Percentiles rank a stretch among this genome's conserved stretches.
Evolutionary conservation across 2,888 invertebrate genomes (phyloP).

Genomic region (Leptinotarsa tumamoca): DNA sequence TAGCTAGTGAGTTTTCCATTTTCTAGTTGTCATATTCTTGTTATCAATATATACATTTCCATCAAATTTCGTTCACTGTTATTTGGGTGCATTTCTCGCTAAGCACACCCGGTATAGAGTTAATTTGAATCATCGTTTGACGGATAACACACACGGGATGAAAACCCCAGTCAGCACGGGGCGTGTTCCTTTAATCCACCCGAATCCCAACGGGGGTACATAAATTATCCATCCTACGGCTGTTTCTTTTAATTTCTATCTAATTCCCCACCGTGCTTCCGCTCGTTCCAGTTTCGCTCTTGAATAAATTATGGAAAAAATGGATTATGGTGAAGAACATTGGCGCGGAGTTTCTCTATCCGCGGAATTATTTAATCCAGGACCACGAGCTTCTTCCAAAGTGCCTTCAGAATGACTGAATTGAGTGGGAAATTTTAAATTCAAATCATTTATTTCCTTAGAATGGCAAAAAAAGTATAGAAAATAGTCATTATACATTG

Average conservation of each 20-base stretch:
- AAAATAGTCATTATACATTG: no score
- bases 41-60: no score
- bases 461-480: no score
- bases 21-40: no score
- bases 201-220: constrained; percentile 24
- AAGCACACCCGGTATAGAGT: not conserved
- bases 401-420: no score
- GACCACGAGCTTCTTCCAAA: no score
- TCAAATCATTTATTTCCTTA: no score
- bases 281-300: constrained; percentile 4
- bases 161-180: constrained; percentile 28
- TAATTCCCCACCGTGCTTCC: constrained; percentile 19
- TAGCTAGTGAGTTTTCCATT: no score
- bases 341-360: not conserved
- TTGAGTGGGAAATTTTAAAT: no score
- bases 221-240: constrained; percentile 33
- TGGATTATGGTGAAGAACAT: constrained; percentile 4
- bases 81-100: no score
- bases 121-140: constrained; percentile 32
- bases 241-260: constrained; percentile 30
- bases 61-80: no score
- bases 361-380: no score
- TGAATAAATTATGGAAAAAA: constrained; percentile 20
- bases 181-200: constrained; percentile 21
- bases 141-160: constrained; percentile 41